Evolutionary conservation across 1,140 invertebrate species (phyloP).

Genomic region (Drosophila saltans): DNA sequence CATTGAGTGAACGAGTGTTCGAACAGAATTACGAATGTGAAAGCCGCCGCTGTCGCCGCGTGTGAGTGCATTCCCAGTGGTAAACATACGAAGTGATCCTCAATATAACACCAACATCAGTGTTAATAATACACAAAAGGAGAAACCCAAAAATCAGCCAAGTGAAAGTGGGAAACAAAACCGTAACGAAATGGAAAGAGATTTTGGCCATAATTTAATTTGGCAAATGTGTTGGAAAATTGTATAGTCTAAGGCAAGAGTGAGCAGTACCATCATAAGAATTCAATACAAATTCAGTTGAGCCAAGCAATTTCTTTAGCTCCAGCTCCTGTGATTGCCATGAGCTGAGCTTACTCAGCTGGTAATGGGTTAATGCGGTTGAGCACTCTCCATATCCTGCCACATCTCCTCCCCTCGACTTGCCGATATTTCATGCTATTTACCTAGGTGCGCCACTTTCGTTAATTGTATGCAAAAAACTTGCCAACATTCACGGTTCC

Average conservation of each 20-base stretch:
- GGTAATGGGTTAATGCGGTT: slow-evolving; percentile 79
- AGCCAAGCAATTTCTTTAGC: slow-evolving; percentile 20
- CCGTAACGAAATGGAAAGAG: slow-evolving; percentile 28
- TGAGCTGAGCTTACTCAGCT: slow-evolving; percentile 56
- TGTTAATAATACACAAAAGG: slow-evolving; percentile 28
- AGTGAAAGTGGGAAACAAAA: slow-evolving; percentile 61
- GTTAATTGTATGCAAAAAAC: slow-evolving; percentile 81
- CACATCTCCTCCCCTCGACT: slow-evolving; percentile 13
- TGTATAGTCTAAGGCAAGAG: slow-evolving; percentile 63
- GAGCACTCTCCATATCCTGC: slow-evolving; percentile 49
- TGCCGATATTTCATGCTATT: slow-evolving; percentile 62
- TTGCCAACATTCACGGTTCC: slow-evolving; percentile 63
- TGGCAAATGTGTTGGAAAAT: slow-evolving; percentile 80
- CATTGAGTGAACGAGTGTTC: slow-evolving; percentile 40
- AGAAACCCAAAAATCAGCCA: slow-evolving; percentile 52
- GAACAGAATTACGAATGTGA: slow-evolving; percentile 41
- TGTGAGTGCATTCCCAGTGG: slow-evolving; percentile 36
- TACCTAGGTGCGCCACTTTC: slow-evolving; percentile 75
- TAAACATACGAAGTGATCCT: slow-evolving; percentile 24
- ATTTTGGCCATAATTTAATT: slow-evolving; percentile 72
- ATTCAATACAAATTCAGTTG: slow-evolving; percentile 27
- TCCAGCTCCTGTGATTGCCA: slow-evolving; percentile 27
- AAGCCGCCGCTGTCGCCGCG: slow-evolving; percentile 3
- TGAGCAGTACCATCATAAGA: not conserved
- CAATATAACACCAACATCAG: slow-evolving; percentile 15